Base-by-base conservation (phyloP, 2,113 vertebrate species). In the Protobothrops mucrosquamatus region DNA sequence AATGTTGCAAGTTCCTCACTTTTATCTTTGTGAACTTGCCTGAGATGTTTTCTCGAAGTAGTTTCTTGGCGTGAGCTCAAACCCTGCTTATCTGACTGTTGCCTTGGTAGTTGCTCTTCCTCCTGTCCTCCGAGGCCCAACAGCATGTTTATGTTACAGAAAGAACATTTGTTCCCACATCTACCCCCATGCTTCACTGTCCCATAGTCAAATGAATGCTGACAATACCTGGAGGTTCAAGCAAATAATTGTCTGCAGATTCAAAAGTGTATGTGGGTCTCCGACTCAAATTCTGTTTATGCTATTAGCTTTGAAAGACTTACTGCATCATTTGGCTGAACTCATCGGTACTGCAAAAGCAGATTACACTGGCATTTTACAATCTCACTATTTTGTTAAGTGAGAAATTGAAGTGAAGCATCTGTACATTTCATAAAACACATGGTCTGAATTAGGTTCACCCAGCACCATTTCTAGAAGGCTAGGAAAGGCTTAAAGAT, bases 361-460 rank as follows among this genome's bases (percentile, higher is more conserved):
- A 81, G 92, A 93, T 90, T 64, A 90, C 6, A 43, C 14, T 91
- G 20, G 15, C 81, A 89, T 93, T 93, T 92, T 6, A 89, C 55
- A 39, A 0, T 92, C 88, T 29, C 86, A 22, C 89, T 95, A n/a
- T 85, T 81, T 51, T 46, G 2, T 43, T 34, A 91, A 91, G 89
- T 93, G 43, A 94, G 15, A 6, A 39, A 2, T 34, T 74, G 87
- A 95, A 92, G 93, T 95, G 26, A 34, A 91, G 90, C 10, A 52
- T 91, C 85, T 91, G 48, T 87, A 74, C 23, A 51, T 1, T 91
- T 1, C 20, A 85, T 56, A 61, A 87, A 92, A 81, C 91, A 85
- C 56, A 5, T 91, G 94, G 34, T 57, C 55, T 91, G 74, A 74
- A 81, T 92, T 3, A 89, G 61, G 89, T 56, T 89, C 4, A 8